Base-by-base conservation (phyloP, 2,888 invertebrate genomes). In the Clepsis dumicolana region DNA sequence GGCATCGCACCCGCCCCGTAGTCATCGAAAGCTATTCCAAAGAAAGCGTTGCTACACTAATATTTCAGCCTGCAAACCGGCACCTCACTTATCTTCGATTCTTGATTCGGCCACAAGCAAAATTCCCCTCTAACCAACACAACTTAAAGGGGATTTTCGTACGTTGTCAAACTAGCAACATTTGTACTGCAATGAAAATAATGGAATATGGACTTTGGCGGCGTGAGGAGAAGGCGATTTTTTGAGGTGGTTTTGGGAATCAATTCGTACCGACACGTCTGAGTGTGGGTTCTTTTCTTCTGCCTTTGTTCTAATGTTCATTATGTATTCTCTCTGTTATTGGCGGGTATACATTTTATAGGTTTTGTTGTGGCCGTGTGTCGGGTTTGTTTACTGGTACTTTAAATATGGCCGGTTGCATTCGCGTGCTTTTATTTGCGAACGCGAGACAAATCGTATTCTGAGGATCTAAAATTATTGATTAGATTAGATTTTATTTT, bases 221-320 rank as follows among this genome's bases (percentile, higher is more conserved):
- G 4, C 3, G 24, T 57, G 14, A 7, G 0, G 4, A 71, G 80
- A 88, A 72, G 76, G 78, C 75, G 72, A 60, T 71, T 70, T 75
- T 76, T 85, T 14, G 73, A 41, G 73, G 73, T 64, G 35, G 25
- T 54, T 48, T 27, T 1, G 2, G 25, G 77, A 79, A 83, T 84
- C 86, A 84, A 87, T 88, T 88, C 88, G 79, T 87, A 87, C 87
- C 88, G 87, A 84, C 84, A 86, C 84, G 83, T 80, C 85, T 86
- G 82, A 81, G 85, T 86, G 87, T 89, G 86, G 87, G 87, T 83
- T 87, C 86, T 88, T 89, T 89, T 88, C 88, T 48, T 80, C 80
- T 86, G 86, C 85, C 85, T 89, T 90, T 89, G 89, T 89, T 90
- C 85, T 90, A 90, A 91, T 91, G 89, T 89, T 90, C 90, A 91